Conservation (phyloP, 2,113 vertebrate species). For the Macroglossus sobrinus region DNA sequence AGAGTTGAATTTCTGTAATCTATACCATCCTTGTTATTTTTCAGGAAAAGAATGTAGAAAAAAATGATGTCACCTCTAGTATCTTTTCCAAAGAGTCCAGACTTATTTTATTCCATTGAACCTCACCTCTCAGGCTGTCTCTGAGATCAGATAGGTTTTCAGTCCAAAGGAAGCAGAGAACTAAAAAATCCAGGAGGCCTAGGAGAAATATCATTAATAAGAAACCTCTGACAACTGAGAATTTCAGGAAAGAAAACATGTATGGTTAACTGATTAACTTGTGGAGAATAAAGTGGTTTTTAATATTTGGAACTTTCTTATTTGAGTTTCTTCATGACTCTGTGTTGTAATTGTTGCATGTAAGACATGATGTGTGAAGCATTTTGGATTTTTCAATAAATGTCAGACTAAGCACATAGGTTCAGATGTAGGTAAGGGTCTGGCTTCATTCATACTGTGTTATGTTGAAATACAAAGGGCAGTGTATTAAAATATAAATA, state of each 20-base stretch:
- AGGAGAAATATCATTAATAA: background rate
- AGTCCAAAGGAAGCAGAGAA: slow-evolving; percentile 12
- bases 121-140: background rate
- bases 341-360: background rate
- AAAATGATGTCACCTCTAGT: background rate
- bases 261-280: slow-evolving; percentile 10
- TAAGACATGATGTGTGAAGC: background rate
- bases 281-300: background rate
- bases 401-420: background rate
- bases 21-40: background rate
- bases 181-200: slow-evolving; percentile 20
- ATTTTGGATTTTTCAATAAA: background rate
- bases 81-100: background rate
- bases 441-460: background rate
- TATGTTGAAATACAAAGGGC: background rate
- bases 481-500: background rate
- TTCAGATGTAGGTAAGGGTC: slow-evolving; percentile 7
- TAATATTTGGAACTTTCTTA: slow-evolving; percentile 5
- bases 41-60: slow-evolving; percentile 23
- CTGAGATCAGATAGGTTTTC: background rate
- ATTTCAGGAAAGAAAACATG: slow-evolving; percentile 44
- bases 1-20: background rate
- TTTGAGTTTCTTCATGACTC: background rate
- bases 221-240: background rate
- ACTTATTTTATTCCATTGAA: background rate